Conservation (phyloP, 1,140 invertebrate genomes). For the Polypedilum vanderplanki region DNA sequence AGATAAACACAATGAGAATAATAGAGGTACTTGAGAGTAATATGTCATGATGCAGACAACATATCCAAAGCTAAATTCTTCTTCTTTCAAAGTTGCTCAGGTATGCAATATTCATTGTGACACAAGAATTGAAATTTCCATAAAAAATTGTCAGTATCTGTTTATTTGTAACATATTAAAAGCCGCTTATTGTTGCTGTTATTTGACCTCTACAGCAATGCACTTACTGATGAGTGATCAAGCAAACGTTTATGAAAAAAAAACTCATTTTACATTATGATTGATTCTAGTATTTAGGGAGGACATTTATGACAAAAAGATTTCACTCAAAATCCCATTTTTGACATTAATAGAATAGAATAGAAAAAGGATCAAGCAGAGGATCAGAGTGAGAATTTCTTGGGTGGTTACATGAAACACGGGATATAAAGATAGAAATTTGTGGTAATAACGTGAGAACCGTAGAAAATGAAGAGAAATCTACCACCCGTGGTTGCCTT, state of each 20-base stretch:
- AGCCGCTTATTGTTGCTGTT: background rate
- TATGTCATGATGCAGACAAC: background rate
- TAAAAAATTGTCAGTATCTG: conserved; percentile 9
- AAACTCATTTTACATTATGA: background rate
- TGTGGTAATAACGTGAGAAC: conserved; percentile 1
- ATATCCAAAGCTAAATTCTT: background rate
- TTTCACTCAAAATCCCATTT: background rate
- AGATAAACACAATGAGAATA: background rate
- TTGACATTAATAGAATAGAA: conserved; percentile 2
- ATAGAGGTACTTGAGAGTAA: background rate
- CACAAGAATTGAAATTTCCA: conserved; percentile 7
- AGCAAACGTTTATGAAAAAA: background rate
- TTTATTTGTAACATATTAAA: background rate
- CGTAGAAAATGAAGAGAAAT: background rate
- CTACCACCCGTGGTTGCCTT: background rate
- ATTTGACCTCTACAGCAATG: background rate
- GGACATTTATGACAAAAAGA: conserved; percentile 8
- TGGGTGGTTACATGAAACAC: background rate
- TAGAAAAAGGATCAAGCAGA: background rate
- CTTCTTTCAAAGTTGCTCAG: background rate
- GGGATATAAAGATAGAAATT: background rate
- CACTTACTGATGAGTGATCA: background rate
- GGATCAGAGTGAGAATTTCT: background rate
- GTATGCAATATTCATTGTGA: conserved; percentile 22
- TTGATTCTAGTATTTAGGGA: conserved; percentile 5